Evolutionary conservation across 1,140 invertebrate species (phyloP).

Genomic region (Zaprionus capensis): DNA sequence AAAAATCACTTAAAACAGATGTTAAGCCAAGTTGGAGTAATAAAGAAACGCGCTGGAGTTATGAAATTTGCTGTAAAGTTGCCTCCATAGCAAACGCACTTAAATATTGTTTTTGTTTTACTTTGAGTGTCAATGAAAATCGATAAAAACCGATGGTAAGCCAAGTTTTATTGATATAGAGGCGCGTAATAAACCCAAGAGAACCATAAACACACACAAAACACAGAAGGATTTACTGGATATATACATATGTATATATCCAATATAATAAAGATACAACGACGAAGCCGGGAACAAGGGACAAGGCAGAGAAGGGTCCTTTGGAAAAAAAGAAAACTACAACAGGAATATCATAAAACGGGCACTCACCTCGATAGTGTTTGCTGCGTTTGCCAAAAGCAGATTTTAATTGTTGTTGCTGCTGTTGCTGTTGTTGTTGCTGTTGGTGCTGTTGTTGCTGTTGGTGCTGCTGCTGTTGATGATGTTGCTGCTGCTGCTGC

Average conservation of each 20-base stretch:
- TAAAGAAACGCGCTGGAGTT: not conserved
- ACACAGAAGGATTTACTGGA: not conserved
- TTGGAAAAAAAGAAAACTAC: constrained; percentile 42
- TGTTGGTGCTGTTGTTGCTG: constrained; percentile 36
- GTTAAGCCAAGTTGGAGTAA: not conserved
- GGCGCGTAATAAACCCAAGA: not conserved
- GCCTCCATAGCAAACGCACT: not conserved
- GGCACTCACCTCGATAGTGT: constrained; percentile 83
- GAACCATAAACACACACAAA: not conserved
- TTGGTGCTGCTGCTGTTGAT: constrained; percentile 42
- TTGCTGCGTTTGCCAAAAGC: constrained; percentile 80
- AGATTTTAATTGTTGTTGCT: constrained; percentile 67
- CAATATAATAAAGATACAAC: constrained; percentile 13
- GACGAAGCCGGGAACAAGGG: constrained; percentile 1
- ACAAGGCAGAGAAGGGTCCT: not conserved
- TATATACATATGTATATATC: not conserved
- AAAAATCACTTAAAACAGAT: not conserved
- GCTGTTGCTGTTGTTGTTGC: constrained; percentile 58
- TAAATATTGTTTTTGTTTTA: not conserved
- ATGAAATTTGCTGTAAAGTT: not conserved
- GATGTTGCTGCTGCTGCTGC: constrained; percentile 55
- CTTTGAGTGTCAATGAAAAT: not conserved
- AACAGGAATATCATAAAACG: constrained; percentile 80
- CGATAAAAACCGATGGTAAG: constrained; percentile 1
- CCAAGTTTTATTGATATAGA: constrained; percentile 5